Percentiles rank a stretch among this genome's conserved stretches.
phyloP scores from a whole-genome alignment of 2,888 invertebrate species.

The Lacanobia oleracea region DNA sequence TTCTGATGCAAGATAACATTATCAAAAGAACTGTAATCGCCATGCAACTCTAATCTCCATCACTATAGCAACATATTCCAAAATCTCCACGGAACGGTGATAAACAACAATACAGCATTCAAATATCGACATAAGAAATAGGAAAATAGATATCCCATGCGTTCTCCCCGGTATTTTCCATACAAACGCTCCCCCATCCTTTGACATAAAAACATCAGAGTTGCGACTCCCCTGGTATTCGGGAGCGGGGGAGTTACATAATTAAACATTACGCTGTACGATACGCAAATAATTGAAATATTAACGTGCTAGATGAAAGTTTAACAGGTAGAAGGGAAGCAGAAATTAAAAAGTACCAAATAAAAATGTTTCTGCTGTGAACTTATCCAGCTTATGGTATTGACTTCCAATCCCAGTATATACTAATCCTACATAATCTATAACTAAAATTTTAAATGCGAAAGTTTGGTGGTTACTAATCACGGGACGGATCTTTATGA shows the following conservation, averaged over 20 bases:
- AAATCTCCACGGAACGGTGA: slow-evolving; percentile 26
- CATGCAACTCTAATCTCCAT: slow-evolving; percentile 12
- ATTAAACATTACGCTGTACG: slow-evolving; percentile 56
- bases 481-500: too few relatives aligned
- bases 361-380: background rate
- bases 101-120: slow-evolving; percentile 52
- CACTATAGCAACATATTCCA: slow-evolving; percentile 16
- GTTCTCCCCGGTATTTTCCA: slow-evolving; percentile 28
- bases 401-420: too few relatives aligned
- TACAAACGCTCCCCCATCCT: slow-evolving; percentile 29
- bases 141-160: slow-evolving; percentile 37
- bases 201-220: slow-evolving; percentile 60
- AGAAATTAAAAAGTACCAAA: slow-evolving; percentile 27
- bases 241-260: slow-evolving; percentile 47
- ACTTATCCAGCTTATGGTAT: background rate
- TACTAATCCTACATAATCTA: too few relatives aligned
- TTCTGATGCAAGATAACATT: too few relatives aligned
- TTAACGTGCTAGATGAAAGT: slow-evolving; percentile 44
- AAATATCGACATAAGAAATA: slow-evolving; percentile 40
- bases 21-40: background rate
- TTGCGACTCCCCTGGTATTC: slow-evolving; percentile 39
- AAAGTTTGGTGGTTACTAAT: too few relatives aligned
- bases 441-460: too few relatives aligned
- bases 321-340: slow-evolving; percentile 17
- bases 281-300: slow-evolving; percentile 62